Conservation (phyloP, 2,113 vertebrate species). For the Odobenus rosmarus region DNA sequence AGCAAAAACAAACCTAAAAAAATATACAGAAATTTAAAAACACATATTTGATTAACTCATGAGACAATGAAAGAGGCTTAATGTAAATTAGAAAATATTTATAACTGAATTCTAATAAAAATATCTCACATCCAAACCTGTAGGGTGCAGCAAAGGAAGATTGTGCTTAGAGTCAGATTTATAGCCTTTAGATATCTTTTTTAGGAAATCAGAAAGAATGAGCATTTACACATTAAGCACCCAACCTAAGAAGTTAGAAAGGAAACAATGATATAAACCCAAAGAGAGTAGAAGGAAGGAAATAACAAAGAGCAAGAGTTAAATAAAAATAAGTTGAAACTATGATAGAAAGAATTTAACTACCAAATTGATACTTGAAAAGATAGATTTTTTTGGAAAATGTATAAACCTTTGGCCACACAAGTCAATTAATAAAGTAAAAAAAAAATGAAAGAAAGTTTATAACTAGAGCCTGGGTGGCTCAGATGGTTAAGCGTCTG, state of each 20-base stretch:
- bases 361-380: neutral
- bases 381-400: neutral
- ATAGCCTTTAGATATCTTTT: neutral
- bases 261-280: neutral
- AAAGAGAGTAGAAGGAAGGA: neutral
- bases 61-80: neutral
- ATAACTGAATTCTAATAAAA: constrained; percentile 15
- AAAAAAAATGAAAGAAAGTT: neutral
- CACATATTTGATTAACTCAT: neutral
- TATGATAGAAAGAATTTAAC: neutral
- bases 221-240: neutral
- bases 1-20: neutral
- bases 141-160: neutral
- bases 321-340: neutral
- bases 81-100: constrained; percentile 13
- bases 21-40: neutral
- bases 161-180: neutral
- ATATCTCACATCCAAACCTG: neutral
- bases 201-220: neutral
- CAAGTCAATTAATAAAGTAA: neutral
- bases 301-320: neutral
- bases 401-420: neutral
- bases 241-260: neutral
- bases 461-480: no score
- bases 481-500: no score